Base-by-base conservation (phyloP, 2,113 vertebrate genomes). In the Plecotus auritus region DNA sequence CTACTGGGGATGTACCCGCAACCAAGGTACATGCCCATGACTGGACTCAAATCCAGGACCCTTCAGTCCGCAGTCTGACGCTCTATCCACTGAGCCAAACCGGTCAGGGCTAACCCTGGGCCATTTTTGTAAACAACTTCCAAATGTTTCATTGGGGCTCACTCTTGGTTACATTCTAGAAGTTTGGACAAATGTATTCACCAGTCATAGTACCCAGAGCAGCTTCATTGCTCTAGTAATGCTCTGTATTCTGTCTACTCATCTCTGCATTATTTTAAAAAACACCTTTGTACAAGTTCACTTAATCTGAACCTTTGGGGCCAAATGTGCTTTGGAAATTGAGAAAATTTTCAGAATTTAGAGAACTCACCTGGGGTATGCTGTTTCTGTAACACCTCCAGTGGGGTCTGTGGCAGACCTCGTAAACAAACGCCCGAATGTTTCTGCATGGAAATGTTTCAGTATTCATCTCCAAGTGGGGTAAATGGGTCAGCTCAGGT, bases 301-400 rank as follows among this genome's bases (percentile, higher is more conserved):
- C 9, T 91, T 94, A 85, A 85, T 30, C 61, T 56, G 40, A 82
- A 85, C 32, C 14, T 93, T 93, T 70, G 40, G n/a, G 42, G 45
- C 28, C 37, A 95, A 37, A 26, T 93, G 37, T 78, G 47, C 84
- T 95, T 95, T 95, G 82, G 82, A 56, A 95, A 84, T 94, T 91
- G 74, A 91, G 82, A 82, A 80, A 91, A 82, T 37, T 56, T 78
- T 80, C 45, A 94, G 82, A 91, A 88, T 85, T 95, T 92, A 84
- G 56, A 56, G 89, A 93, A 91, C 28, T 94, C n/a, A 23, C 4
- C 45, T 90, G 56, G 47, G 82, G 7, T 83, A 16, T 73, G 47
- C 28, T 92, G 78, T 78, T 47, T 87, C 92, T 45, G 10, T 85
- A 85, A 94, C 37, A 91, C 26, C 14, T 89, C 54, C 32, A 16